Percentiles rank a stretch among this genome's conserved stretches.
phyloP scores from a whole-genome alignment of 2,113 vertebrate species.

The Tautogolabrus adspersus region DNA sequence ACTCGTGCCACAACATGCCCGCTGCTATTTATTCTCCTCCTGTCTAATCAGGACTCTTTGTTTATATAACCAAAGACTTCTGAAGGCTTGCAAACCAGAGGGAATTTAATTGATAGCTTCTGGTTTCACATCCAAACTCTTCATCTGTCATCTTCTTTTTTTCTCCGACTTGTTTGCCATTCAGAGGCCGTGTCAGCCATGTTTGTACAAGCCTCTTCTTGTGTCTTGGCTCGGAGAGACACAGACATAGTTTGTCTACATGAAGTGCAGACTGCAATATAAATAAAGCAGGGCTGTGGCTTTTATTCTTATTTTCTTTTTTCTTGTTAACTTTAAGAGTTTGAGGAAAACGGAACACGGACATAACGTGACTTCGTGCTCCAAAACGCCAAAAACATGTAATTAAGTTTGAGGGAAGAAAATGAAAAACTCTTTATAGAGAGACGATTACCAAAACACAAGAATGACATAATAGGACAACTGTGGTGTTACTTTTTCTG shows the following conservation, averaged over 20 bases:
- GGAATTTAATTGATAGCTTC: constrained; percentile 55
- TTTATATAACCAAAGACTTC: constrained; percentile 33
- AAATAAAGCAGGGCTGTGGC: constrained; percentile 1
- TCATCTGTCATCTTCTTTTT: constrained; percentile 31
- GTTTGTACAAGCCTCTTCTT: constrained; percentile 40
- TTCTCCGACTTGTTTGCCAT: constrained; percentile 21
- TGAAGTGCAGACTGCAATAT: constrained; percentile 14
- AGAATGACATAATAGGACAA: background rate
- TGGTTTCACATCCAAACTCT: constrained; percentile 46
- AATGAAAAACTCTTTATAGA: background rate
- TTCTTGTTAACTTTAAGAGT: background rate
- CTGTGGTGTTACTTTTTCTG: background rate
- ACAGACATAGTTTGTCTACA: constrained; percentile 14
- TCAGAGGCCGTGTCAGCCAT: constrained; percentile 13
- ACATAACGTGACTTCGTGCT: background rate
- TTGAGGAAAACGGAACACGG: background rate
- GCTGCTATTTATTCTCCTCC: constrained; percentile 13
- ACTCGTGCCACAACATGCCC: constrained; percentile 39
- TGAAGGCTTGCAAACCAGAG: constrained; percentile 24
- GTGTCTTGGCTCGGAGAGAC: constrained; percentile 5
- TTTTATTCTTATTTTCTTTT: constrained; percentile 7
- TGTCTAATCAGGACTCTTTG: constrained; percentile 43
- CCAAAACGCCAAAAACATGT: background rate
- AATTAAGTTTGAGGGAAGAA: constrained; percentile 58
- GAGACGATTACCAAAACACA: background rate